Evolutionary conservation across 2,113 vertebrate genomes (phyloP).

Genomic region (Stegastes partitus): DNA sequence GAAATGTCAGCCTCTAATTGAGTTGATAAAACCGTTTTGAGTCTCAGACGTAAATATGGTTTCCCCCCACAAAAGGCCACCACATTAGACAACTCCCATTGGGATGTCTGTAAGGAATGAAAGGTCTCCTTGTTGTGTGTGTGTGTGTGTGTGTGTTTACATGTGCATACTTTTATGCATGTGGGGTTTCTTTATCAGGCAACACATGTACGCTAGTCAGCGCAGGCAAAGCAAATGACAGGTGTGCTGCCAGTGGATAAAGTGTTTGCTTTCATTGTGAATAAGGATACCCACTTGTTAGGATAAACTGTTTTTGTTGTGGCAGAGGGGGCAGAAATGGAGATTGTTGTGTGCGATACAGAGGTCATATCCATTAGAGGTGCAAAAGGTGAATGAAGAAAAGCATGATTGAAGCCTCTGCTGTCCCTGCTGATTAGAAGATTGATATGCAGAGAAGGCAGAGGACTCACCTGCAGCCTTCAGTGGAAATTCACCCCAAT

Average conservation of each 20-base stretch:
- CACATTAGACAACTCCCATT: conserved; percentile 58
- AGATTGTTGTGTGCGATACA: conserved; percentile 38
- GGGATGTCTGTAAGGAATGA: conserved; percentile 57
- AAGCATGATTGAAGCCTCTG: conserved; percentile 59
- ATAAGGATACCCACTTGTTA: conserved; percentile 48
- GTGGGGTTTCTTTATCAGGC: conserved; percentile 28
- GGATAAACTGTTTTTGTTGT: conserved; percentile 52
- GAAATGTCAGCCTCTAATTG: conserved; percentile 85
- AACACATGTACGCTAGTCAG: conserved; percentile 6
- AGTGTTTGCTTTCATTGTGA: conserved; percentile 42
- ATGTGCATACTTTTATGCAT: conserved; percentile 16
- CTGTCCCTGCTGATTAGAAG: conserved; percentile 65
- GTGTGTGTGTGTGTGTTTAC: conserved; percentile 37
- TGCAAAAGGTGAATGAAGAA: conserved; percentile 63
- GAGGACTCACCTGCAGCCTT: conserved; percentile 51
- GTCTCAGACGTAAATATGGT: conserved; percentile 79
- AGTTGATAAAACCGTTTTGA: conserved; percentile 84
- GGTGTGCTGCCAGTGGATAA: conserved; percentile 8
- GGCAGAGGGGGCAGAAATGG: conserved; percentile 34
- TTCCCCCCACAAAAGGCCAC: conserved; percentile 63
- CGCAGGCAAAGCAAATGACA: conserved; percentile 29
- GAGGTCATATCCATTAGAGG: conserved; percentile 74
- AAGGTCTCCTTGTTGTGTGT: conserved; percentile 41
- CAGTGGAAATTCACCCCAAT: conserved; percentile 45
- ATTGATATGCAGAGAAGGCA: conserved; percentile 66